A percentile compares a stretch with the other conserved stretches of the same genome.
phyloP scores from a whole-genome alignment of 2,113 vertebrate species.

The Anoura caudifer region DNA sequence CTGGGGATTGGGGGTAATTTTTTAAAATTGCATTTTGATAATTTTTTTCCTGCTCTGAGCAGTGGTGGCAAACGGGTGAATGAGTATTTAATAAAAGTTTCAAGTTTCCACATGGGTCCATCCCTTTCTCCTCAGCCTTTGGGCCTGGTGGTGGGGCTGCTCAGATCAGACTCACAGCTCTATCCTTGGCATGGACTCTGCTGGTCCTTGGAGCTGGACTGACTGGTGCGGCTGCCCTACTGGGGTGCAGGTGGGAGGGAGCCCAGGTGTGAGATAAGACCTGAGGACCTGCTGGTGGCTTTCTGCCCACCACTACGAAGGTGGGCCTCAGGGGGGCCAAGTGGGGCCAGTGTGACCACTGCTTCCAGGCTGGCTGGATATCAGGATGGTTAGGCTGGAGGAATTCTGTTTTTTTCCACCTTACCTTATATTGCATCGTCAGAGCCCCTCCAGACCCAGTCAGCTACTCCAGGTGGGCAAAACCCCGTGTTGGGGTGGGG shows the following conservation, averaged over 20 bases:
- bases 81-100: conserved; percentile 75
- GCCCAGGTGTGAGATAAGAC: not conserved
- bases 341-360: not conserved
- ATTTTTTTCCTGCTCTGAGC: conserved; percentile 59
- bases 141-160: not conserved
- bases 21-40: conserved; percentile 71
- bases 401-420: not conserved
- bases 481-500: not conserved
- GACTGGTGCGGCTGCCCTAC: not conserved
- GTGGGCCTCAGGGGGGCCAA: not conserved
- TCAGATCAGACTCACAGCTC: not conserved
- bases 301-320: not conserved
- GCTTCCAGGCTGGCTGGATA: not conserved
- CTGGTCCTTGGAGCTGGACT: accelerated
- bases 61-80: conserved; percentile 47
- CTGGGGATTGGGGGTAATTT: conserved; percentile 53
- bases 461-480: not conserved
- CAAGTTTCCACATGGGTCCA: conserved; percentile 46
- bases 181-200: not conserved
- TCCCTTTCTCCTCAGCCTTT: not conserved
- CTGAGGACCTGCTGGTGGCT: not conserved
- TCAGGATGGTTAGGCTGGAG: not conserved
- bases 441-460: not conserved
- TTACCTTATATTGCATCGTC: not conserved
- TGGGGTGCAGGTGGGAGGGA: not conserved